These are phyloP conservation scores for Grantiella picta DNA, from an alignment of 2,113 vertebrate species.

Conservation along the genomic window DNA sequence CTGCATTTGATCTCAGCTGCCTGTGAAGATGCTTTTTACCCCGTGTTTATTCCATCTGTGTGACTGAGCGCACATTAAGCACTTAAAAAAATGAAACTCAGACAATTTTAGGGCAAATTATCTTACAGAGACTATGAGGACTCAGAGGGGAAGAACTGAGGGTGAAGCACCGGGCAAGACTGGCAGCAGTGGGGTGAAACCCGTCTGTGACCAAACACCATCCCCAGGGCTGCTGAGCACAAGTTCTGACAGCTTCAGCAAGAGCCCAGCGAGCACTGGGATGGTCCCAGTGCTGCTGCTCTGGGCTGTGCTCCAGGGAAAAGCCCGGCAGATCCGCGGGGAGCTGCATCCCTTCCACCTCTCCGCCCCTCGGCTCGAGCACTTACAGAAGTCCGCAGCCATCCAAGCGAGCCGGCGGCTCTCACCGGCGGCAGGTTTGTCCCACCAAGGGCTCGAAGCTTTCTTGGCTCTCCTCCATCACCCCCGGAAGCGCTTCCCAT, in stretches of 20 bases:
- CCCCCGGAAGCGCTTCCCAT: neutral
- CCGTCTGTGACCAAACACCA: rapidly evolving
- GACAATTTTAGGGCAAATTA: neutral
- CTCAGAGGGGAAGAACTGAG: neutral
- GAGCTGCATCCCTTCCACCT: neutral
- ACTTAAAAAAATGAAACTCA: neutral
- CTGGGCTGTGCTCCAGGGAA: neutral
- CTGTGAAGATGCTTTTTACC: neutral
- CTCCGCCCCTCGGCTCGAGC: neutral
- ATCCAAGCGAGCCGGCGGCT: constrained; percentile 64
- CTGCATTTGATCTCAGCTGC: neutral
- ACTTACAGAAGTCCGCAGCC: constrained; percentile 84
- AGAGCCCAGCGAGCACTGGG: neutral
- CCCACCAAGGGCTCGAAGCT: constrained; percentile 63
- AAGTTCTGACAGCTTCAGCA: neutral
- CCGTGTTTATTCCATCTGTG: neutral
- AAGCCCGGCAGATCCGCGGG: rapidly evolving
- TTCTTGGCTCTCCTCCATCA: constrained; percentile 50
- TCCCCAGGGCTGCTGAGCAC: neutral
- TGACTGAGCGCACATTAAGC: neutral
- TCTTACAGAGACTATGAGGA: neutral
- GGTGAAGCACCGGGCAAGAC: neutral
- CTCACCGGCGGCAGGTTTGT: constrained; percentile 62
- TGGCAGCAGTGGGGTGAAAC: neutral
- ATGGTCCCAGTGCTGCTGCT: rapidly evolving